Evolutionary conservation across 1,140 invertebrate genomes (phyloP).

Genomic region (Epicauta chinensis): DNA sequence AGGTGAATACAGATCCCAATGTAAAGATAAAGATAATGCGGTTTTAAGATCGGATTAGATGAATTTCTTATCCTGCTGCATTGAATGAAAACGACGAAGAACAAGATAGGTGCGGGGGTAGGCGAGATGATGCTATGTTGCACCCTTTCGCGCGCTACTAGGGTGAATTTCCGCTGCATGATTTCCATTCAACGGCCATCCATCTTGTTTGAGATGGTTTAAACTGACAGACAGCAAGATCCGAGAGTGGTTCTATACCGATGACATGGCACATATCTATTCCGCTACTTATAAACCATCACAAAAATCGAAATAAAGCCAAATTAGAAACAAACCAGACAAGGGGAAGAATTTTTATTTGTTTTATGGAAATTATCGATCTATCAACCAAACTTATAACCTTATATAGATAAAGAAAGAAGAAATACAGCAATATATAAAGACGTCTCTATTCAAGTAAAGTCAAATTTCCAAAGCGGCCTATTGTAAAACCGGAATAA

Average conservation of each 20-base stretch:
- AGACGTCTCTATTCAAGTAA: neutral
- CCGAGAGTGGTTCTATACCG: conserved; percentile 39
- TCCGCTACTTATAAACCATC: conserved; percentile 19
- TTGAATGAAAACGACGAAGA: neutral
- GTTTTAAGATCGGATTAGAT: conserved; percentile 11
- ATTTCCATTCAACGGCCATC: conserved; percentile 43
- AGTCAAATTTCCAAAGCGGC: conserved; percentile 25
- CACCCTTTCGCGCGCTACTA: conserved; percentile 36
- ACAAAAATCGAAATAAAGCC: conserved; percentile 5
- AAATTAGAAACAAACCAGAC: neutral
- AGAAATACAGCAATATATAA: too few species aligned
- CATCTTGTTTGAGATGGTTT: conserved; percentile 44
- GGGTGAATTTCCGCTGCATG: conserved; percentile 39
- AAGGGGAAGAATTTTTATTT: too few species aligned
- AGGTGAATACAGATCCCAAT: too few species aligned
- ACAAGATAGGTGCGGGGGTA: too few species aligned
- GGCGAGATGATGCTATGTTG: conserved; percentile 6
- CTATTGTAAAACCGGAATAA: conserved; percentile 33
- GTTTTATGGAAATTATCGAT: too few species aligned
- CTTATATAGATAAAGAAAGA: too few species aligned
- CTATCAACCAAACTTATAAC: too few species aligned
- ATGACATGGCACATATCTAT: conserved; percentile 38
- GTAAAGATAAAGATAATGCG: conserved; percentile 9
- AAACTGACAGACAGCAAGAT: conserved; percentile 43
- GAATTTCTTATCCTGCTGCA: conserved; percentile 10